phyloP scores from a whole-genome alignment of 2,113 vertebrate genomes.

The Cettia cetti region DNA sequence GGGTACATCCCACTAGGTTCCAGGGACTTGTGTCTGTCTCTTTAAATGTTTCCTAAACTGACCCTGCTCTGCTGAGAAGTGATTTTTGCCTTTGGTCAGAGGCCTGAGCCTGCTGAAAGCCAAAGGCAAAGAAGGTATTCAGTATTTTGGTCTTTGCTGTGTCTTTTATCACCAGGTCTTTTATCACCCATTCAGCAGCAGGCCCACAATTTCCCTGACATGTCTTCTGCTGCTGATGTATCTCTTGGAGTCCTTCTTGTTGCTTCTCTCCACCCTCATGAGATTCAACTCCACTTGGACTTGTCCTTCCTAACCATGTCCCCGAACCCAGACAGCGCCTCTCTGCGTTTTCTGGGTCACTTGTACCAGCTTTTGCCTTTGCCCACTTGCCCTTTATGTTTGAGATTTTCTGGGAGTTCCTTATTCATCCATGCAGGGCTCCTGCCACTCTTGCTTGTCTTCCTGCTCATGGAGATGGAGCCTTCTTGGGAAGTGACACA shows the following conservation, averaged over 20 bases:
- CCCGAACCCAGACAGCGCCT: not conserved
- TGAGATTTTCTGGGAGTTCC: not conserved
- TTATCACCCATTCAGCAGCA: not conserved
- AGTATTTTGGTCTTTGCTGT: not conserved
- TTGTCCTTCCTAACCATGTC: not conserved
- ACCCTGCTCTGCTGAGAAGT: not conserved
- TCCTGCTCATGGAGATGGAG: not conserved
- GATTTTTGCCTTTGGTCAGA: not conserved
- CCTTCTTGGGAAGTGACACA: not conserved
- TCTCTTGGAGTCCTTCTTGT: not conserved
- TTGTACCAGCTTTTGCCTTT: not conserved
- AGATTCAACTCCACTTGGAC: not conserved
- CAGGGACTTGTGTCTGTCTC: too few species aligned
- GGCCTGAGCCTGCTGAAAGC: not conserved
- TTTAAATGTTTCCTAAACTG: not conserved
- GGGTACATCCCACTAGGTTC: not conserved
- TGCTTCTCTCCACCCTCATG: not conserved
- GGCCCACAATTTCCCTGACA: not conserved
- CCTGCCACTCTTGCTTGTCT: not conserved
- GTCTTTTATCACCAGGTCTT: not conserved
- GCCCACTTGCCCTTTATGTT: rapidly evolving
- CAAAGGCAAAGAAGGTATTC: not conserved
- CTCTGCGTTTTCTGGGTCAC: not conserved
- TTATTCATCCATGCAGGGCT: not conserved
- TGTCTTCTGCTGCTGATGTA: not conserved